Percentiles rank a stretch among this genome's conserved stretches.
Conservation (phyloP, 2,888 invertebrate genomes). For the Polymixis lichenea region DNA sequence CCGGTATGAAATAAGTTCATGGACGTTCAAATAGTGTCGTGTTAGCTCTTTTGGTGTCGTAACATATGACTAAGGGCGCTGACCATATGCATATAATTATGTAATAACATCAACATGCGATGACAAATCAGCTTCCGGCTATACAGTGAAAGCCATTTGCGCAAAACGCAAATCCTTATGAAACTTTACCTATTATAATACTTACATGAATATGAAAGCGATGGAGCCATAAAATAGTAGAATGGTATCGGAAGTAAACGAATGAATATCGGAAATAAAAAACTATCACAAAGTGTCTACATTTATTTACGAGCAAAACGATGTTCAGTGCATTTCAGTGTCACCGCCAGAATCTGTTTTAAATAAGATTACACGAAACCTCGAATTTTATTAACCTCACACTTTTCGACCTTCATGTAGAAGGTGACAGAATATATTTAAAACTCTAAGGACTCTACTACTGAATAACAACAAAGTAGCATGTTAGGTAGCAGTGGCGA, state of each 20-base stretch:
- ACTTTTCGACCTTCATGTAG: conserved; percentile 39
- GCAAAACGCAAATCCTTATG: not conserved
- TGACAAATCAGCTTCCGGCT: conserved; percentile 33
- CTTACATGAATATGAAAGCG: not conserved
- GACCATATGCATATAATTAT: conserved; percentile 8
- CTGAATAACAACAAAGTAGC: conserved; percentile 13
- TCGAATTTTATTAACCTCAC: conserved; percentile 46
- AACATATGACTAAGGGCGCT: conserved; percentile 42
- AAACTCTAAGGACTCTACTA: conserved; percentile 44
- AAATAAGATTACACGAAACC: conserved; percentile 35
- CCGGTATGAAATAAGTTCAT: conserved; percentile 47
- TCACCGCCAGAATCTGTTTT: conserved; percentile 43
- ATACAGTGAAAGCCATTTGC: conserved; percentile 21
- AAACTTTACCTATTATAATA: not conserved
- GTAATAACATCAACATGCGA: conserved; percentile 18
- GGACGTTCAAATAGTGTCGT: conserved; percentile 29
- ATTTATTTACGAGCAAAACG: conserved; percentile 14
- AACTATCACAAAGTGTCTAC: conserved; percentile 6
- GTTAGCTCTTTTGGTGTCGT: conserved; percentile 19
- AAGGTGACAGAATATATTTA: conserved; percentile 42
- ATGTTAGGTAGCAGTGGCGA: not conserved
- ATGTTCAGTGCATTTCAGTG: conserved; percentile 28
- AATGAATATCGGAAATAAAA: conserved; percentile 29
- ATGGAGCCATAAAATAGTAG: not conserved
- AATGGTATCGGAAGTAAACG: conserved; percentile 8